phyloP scores from a whole-genome alignment of 2,888 invertebrate genomes.

The Caenorhabditis imperialis region DNA sequence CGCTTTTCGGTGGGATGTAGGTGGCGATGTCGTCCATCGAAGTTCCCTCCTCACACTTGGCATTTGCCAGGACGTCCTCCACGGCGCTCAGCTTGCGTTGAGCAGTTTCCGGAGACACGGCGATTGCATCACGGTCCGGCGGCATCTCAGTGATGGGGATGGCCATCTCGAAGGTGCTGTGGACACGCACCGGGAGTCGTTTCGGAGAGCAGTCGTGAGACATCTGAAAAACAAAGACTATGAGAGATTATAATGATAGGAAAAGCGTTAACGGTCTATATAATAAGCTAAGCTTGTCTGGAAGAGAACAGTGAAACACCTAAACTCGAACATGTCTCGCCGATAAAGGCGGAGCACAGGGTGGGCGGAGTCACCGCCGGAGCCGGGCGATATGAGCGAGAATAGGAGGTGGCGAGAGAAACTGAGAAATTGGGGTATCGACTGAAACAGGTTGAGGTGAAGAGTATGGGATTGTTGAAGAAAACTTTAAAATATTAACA shows the following conservation, averaged over 20 bases:
- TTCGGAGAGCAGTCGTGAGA: constrained; percentile 32
- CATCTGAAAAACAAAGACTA: background rate
- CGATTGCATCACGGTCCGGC: constrained; percentile 15
- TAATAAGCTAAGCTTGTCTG: too few species aligned
- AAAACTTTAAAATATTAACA: too few species aligned
- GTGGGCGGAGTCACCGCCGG: constrained; percentile 19
- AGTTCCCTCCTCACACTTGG: constrained; percentile 30
- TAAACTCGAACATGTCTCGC: constrained; percentile 23
- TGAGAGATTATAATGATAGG: too few species aligned
- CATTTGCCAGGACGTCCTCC: constrained; percentile 27
- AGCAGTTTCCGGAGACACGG: constrained; percentile 16
- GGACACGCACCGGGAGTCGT: constrained; percentile 16
- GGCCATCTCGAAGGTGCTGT: constrained; percentile 31
- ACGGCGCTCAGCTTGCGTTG: constrained; percentile 10
- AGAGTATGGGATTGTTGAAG: too few species aligned
- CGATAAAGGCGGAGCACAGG: constrained; percentile 10
- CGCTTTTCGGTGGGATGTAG: constrained; percentile 33
- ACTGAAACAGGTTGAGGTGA: background rate
- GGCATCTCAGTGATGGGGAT: constrained; percentile 25
- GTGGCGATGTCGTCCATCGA: constrained; percentile 40
- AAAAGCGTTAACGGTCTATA: too few species aligned
- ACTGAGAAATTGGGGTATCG: background rate
- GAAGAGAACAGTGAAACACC: background rate
- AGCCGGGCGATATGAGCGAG: background rate
- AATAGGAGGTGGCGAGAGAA: background rate